These are phyloP conservation scores for Oncorhynchus mykiss DNA, from an alignment of 2,113 vertebrate species.

Conservation along the genomic window DNA sequence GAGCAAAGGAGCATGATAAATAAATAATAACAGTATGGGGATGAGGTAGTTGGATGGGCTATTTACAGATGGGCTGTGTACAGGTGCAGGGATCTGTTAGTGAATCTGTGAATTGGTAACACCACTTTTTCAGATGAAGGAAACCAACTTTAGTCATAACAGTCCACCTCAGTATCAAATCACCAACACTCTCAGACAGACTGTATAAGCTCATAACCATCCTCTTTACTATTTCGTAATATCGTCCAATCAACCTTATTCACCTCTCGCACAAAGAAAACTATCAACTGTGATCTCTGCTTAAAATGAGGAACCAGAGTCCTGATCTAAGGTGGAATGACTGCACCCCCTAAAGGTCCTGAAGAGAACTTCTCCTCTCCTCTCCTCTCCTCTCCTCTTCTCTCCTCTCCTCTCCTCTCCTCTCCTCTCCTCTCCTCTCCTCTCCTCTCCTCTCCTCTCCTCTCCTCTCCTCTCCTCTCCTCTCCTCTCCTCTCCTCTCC, in stretches of 20 bases:
- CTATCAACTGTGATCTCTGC: slow-evolving; percentile 56
- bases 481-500: background rate
- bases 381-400: slow-evolving; percentile 51
- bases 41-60: too few relatives aligned
- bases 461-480: too few relatives aligned
- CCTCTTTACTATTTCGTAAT: slow-evolving; percentile 39
- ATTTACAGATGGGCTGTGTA: too few relatives aligned
- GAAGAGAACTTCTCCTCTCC: slow-evolving; percentile 28
- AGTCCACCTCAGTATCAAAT: slow-evolving; percentile 66
- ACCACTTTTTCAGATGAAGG: slow-evolving; percentile 58
- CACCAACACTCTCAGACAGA: slow-evolving; percentile 68
- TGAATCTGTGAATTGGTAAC: slow-evolving; percentile 53
- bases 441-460: too few relatives aligned
- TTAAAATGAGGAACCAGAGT: background rate
- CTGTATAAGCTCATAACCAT: slow-evolving; percentile 70
- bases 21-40: too few relatives aligned
- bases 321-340: slow-evolving; percentile 77
- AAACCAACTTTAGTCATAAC: slow-evolving; percentile 54
- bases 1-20: too few relatives aligned
- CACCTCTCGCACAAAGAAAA: slow-evolving; percentile 64
- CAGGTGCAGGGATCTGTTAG: too few relatives aligned
- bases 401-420: slow-evolving; percentile 14
- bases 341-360: slow-evolving; percentile 88
- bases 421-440: too few relatives aligned
- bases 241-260: slow-evolving; percentile 63